Evolutionary conservation across 2,888 invertebrate species (phyloP), one percentile per base, ranked within the genome.

Genomic region (Malthinus seriepunctatus): DNA sequence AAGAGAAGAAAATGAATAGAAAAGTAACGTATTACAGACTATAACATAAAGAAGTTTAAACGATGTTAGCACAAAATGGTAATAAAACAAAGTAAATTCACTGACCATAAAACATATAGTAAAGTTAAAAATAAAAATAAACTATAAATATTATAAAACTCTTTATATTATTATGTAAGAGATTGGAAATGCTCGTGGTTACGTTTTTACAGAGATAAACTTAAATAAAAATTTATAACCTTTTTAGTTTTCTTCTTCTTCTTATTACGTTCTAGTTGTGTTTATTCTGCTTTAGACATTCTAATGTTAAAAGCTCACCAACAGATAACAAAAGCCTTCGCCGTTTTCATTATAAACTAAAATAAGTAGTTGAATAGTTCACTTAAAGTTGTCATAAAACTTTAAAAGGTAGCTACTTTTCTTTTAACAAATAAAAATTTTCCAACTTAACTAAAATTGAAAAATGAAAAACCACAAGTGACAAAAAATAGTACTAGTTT

Each of bases 41-140:
- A 5, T 5, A 23, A 23, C 5, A 5, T 23, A 23, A 23, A 23
- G 23, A 23, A 23, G 5, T 23, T 23, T 3, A 23, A 23, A 5
- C 23, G 5, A 23, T 5, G 23, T 23, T 23, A 23, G 2, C 23
- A 23, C 23, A 23, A 23, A 23, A 23, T 23, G 5, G 57, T 39
- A 52, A 58, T 58, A 58, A 58, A 58, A 58, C 44, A 42, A 56
- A 50, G 42, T 33, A 31, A 53, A 42, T 47, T 44, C 57, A 52
- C 39, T 58, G 57, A 52, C 52, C 57, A 58, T 58, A 58, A 58
- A 58, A 58, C 57, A 39, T 44, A 52, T 48, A 49, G 57, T 58
- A 58, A 58, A 58, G 52, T 58, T 37, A 48, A 58, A 58, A 58
- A 58, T 58, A 58, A 52, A 53, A 58, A 23, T 23, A 23, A 58